Conservation (phyloP, 2,888 invertebrate species). For the Heliconius ethilla region DNA sequence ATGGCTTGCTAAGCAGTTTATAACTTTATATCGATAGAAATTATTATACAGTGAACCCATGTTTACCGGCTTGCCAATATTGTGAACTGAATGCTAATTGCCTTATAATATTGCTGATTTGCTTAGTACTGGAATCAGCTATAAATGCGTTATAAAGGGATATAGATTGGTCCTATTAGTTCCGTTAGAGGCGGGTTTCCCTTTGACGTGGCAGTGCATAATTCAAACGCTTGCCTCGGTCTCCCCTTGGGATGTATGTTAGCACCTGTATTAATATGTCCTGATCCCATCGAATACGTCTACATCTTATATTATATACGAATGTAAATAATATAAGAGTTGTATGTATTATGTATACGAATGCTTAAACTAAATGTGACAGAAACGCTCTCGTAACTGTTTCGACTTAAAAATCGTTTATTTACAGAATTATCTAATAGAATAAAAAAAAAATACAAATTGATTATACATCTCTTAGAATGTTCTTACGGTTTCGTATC, state of each 20-base stretch:
- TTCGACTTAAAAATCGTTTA: not conserved
- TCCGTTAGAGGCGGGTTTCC: slow-evolving; percentile 50
- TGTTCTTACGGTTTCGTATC: too few relatives aligned
- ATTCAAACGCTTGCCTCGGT: slow-evolving; percentile 53
- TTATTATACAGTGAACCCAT: not conserved
- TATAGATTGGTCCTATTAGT: slow-evolving; percentile 56
- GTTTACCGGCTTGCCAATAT: not conserved
- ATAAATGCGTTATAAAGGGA: slow-evolving; percentile 50
- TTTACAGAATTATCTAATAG: not conserved
- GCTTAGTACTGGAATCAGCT: slow-evolving; percentile 47
- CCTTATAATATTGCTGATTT: slow-evolving; percentile 42
- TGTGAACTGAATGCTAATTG: slow-evolving; percentile 17
- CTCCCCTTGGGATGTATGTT: slow-evolving; percentile 48
- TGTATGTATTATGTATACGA: not conserved
- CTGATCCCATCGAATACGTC: slow-evolving; percentile 26
- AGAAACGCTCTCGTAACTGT: not conserved
- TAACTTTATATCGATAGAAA: not conserved
- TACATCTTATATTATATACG: not conserved
- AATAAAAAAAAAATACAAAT: not conserved
- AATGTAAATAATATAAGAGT: too few relatives aligned
- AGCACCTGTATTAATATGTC: slow-evolving; percentile 47
- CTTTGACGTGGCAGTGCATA: slow-evolving; percentile 54
- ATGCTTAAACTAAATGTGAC: not conserved
- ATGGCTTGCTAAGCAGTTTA: not conserved
- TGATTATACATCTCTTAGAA: too few relatives aligned